These are phyloP conservation scores for Maniola hyperantus DNA, from an alignment of 2,888 invertebrate genomes.

Conservation along the genomic window DNA sequence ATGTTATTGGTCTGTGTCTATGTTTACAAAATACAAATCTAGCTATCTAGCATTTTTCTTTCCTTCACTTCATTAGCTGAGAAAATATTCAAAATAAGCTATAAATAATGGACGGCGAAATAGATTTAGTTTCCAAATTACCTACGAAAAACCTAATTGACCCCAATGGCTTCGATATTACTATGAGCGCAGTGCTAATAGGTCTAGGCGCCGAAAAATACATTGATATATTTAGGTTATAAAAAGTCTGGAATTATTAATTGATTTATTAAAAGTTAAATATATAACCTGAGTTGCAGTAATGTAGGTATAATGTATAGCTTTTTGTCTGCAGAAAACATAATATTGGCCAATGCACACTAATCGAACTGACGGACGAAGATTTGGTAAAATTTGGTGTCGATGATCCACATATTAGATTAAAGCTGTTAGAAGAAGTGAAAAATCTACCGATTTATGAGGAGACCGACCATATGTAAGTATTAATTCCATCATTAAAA, in stretches of 20 bases:
- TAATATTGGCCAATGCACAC: conserved; percentile 71
- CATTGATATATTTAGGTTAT: conserved; percentile 70
- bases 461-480: conserved; percentile 46
- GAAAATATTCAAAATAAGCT: not conserved
- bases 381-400: conserved; percentile 71
- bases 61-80: too few species aligned
- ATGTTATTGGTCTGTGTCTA: too few species aligned
- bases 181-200: conserved; percentile 64
- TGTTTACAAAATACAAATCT: conserved; percentile 1
- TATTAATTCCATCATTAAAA: too few species aligned
- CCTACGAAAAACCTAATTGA: conserved; percentile 52
- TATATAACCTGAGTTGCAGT: not conserved
- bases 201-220: conserved; percentile 72
- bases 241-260: not conserved
- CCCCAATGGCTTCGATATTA: conserved; percentile 68
- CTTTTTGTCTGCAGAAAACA: conserved; percentile 54
- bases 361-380: conserved; percentile 69
- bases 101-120: conserved; percentile 28
- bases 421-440: conserved; percentile 62
- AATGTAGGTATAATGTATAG: too few species aligned
- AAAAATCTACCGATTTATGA: conserved; percentile 69
- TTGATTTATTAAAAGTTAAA: not conserved
- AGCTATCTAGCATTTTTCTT: not conserved
- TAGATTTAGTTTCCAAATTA: conserved; percentile 33
- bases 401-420: conserved; percentile 60